These are phyloP conservation scores for Eupithecia tripunctaria DNA, from an alignment of 2,888 invertebrate genomes.

Conservation along the genomic window DNA sequence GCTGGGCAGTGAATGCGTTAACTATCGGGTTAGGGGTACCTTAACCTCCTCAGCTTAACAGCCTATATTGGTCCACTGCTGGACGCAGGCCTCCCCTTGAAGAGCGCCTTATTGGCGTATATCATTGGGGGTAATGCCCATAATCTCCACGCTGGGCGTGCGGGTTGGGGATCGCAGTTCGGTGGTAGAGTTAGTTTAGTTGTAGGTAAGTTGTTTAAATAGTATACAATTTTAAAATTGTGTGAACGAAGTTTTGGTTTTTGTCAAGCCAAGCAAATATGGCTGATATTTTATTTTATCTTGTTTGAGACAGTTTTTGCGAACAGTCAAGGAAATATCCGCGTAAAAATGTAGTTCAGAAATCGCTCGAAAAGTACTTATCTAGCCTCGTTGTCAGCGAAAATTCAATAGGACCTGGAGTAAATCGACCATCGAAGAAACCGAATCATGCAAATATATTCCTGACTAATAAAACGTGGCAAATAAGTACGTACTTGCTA, in stretches of 20 bases:
- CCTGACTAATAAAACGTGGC: conserved; percentile 28
- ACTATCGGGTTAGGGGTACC: too few relatives aligned
- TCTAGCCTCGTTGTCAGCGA: conserved; percentile 61
- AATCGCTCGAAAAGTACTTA: conserved; percentile 53
- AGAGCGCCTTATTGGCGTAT: too few relatives aligned
- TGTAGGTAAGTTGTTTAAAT: too few relatives aligned
- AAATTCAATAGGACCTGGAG: conserved; percentile 62
- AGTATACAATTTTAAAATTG: too few relatives aligned
- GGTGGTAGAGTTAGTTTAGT: too few relatives aligned
- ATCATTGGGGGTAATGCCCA: too few relatives aligned
- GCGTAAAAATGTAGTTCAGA: conserved; percentile 42
- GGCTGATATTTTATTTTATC: not conserved
- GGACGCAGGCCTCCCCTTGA: too few relatives aligned
- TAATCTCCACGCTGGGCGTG: too few relatives aligned
- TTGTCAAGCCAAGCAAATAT: not conserved
- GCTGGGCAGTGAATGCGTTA: too few relatives aligned
- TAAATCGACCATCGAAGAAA: conserved; percentile 32
- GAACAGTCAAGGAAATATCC: not conserved
- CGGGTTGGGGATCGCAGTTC: too few relatives aligned
- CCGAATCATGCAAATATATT: conserved; percentile 37
- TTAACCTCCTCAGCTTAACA: too few relatives aligned
- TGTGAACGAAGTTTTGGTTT: not conserved
- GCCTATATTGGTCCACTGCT: too few relatives aligned
- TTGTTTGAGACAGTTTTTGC: not conserved
- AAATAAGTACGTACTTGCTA: conserved; percentile 13